phyloP scores from a whole-genome alignment of 2,888 invertebrate genomes.

The Nesidiocoris tenuis region DNA sequence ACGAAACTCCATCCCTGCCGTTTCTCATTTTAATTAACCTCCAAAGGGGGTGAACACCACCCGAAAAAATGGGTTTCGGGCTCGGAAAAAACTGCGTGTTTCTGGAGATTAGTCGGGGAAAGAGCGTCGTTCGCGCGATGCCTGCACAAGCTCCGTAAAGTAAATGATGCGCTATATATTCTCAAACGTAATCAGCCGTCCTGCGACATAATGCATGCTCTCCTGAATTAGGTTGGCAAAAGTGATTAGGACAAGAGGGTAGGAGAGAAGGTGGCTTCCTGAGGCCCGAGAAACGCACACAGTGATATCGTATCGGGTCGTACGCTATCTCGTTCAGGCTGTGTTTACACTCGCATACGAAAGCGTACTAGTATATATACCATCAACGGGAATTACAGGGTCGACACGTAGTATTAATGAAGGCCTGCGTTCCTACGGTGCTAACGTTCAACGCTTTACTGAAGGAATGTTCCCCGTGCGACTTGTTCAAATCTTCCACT shows the following conservation, averaged over 20 bases:
- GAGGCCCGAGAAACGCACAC: not conserved
- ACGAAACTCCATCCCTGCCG: too few relatives aligned
- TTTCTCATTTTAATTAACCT: too few relatives aligned
- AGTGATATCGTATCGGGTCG: not conserved
- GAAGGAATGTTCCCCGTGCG: not conserved
- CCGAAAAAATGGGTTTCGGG: not conserved
- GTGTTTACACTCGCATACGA: not conserved
- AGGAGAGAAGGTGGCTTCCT: not conserved
- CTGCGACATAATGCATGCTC: slow-evolving; percentile 26
- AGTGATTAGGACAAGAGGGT: slow-evolving; percentile 20
- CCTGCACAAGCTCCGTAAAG: not conserved
- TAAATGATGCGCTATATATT: slow-evolving; percentile 40
- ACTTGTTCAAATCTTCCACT: not conserved
- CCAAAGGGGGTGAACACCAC: too few relatives aligned
- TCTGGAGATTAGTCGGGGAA: not conserved
- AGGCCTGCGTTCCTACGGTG: not conserved
- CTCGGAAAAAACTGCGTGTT: not conserved
- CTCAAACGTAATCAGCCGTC: not conserved
- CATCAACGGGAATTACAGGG: not conserved
- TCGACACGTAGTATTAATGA: not conserved
- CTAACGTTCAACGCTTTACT: not conserved
- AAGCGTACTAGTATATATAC: not conserved
- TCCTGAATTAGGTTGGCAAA: slow-evolving; percentile 34
- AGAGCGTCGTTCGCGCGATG: not conserved
- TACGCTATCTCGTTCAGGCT: not conserved